Evolutionary conservation across 2,888 invertebrate species (phyloP), one percentile per base, ranked within the genome.

Genomic region (Mechanitis mazaeus): DNA sequence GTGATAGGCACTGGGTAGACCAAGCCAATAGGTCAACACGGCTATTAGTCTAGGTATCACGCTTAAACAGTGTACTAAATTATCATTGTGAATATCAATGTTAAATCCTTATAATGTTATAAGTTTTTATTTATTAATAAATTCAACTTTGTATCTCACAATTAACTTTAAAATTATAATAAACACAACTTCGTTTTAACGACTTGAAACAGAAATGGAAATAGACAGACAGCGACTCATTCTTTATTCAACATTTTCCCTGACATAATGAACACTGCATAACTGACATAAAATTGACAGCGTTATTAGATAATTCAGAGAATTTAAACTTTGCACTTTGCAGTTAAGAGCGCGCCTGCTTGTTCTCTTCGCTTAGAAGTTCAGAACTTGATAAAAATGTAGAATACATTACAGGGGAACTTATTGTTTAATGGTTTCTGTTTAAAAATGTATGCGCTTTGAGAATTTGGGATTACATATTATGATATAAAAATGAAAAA

Each of bases 381-480:
- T 64, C 61, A 54, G 54, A 66, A 60, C 59, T 64, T 58, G 64
- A 59, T 66, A 66, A 66, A 64, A 66, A 64, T 64, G 61, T 64
- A 61, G 64, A 64, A 64, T 66, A 64, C 53, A 60, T 64, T 66
- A 61, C 54, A 53, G 35, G 45, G 45, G 55, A 61, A 59, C 61
- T 63, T 61, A 65, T 60, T 65, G 54, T 64, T 63, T 65, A 59
- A 64, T 59, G 63, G 65, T 38, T 55, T 42, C 61, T 60, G 56
- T 61, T 64, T 64, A 60, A 66, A 66, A 59, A 45, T 42, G 55
- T n/a, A 35, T 42, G 38, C 61, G 46, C 56, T 56, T 54, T 45
- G 45, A 28, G 28, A 47, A 47, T 47, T 47, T 47, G 47, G 28
- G 47, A 47, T 20, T 47, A 47, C 45, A 45, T n/a, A n/a, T 45